Base-by-base conservation (phyloP, 2,888 invertebrate species). In the Hirtodrosophila alboralis region DNA sequence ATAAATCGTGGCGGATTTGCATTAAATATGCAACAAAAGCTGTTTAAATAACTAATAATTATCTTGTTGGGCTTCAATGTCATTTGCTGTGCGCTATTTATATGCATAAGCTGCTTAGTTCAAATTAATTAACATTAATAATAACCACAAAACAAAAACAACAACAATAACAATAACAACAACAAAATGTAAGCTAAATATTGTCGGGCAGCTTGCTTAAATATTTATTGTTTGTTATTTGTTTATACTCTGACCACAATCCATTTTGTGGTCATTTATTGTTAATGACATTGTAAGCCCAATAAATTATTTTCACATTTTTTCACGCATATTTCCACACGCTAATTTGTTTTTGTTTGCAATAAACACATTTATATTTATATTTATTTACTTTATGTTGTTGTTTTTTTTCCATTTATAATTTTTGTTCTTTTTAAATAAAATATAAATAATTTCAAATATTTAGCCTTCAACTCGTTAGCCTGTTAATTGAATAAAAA, bases 41-140 rank as follows among this genome's bases (percentile, higher is more conserved):
- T 76, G 81, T 78, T 84, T 80, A 78, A 80, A 84, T 80, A 75
- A 81, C 81, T 80, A 84, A 80, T 80, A 81, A 84, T 81, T 80
- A 80, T 80, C 78, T 81, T 80, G 81, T 84, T 67, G 76, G 72
- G 74, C 65, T 59, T 79, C 71, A 71, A 71, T 79, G 77, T 71
- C 68, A 71, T 79, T 77, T 58, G 44, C 36, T 48, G 30, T 48
- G 40, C 41, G 36, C 78, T 68, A 78, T 84, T 81, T 80, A 84
- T 80, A 74, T 66, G 65, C 71, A 71, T 81, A 81, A 81, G 64
- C 80, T 26, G 80, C 84, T 81, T 81, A 81, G 79, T 74, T 74
- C 62, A 78, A 81, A 84, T 81, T 84, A 81, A 81, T 81, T 81
- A 81, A 78, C 75, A 81, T 78, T 84, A 84, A 76, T 72, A 71